Percentiles rank a stretch among this genome's conserved stretches.
Conservation (phyloP, 2,797 vertebrate species). For the Eulemur rubriventer region DNA sequence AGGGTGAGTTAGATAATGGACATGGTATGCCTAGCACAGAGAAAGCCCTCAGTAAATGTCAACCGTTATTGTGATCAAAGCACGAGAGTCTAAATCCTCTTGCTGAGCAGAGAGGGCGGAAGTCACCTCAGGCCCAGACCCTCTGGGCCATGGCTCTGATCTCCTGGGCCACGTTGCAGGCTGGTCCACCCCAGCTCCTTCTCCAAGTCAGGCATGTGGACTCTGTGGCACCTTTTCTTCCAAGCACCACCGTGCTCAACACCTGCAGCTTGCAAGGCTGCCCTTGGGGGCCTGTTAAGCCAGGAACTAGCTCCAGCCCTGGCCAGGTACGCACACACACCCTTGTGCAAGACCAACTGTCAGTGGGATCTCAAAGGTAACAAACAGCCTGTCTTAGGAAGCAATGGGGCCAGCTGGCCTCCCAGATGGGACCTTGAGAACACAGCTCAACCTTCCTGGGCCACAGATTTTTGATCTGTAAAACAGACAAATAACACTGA, state of each 20-base stretch:
- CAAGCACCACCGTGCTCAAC: background rate
- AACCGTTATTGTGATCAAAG: background rate
- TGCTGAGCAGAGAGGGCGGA: background rate
- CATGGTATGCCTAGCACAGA: background rate
- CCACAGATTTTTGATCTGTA: background rate
- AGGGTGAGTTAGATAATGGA: background rate
- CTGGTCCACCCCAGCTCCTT: background rate
- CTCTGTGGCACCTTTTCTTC: background rate
- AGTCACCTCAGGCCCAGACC: background rate
- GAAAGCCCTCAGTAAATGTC: background rate
- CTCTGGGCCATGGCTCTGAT: background rate
- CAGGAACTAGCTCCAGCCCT: background rate
- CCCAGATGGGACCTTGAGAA: background rate
- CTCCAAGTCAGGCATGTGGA: background rate
- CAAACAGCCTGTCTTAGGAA: background rate
- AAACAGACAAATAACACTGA: rapidly evolving
- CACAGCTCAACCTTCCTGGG: background rate
- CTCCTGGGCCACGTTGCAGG: background rate
- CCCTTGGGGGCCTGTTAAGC: background rate
- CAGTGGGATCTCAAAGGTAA: background rate
- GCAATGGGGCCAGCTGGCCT: too few relatives aligned
- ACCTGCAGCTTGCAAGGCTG: background rate
- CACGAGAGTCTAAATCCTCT: background rate
- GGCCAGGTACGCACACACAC: background rate
- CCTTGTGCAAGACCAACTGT: background rate